Percentiles rank a stretch among this genome's conserved stretches.
Conservation (phyloP, 1,140 invertebrate genomes). For the Euura lappo region DNA sequence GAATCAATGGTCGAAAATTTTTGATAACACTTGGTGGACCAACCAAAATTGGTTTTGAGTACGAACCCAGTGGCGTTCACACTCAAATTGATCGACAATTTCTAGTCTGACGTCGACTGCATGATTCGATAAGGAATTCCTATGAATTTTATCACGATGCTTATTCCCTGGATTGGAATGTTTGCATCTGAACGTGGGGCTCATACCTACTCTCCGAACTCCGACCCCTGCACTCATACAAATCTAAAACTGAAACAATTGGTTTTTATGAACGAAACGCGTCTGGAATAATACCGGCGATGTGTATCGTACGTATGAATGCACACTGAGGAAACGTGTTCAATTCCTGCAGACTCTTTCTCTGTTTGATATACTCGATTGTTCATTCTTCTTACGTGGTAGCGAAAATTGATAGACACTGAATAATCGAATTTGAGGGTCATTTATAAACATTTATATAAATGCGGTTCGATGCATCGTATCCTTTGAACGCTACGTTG, state of each 20-base stretch:
- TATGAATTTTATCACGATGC: too few relatives aligned
- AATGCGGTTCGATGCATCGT: not conserved
- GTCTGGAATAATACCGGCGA: conserved; percentile 29
- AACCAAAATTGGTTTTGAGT: too few relatives aligned
- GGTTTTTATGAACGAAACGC: conserved; percentile 41
- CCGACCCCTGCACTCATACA: conserved; percentile 14
- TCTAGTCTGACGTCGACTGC: too few relatives aligned
- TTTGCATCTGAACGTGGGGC: not conserved
- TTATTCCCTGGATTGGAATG: not conserved
- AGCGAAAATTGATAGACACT: not conserved
- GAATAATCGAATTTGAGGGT: not conserved
- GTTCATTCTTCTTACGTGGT: not conserved
- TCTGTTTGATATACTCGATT: too few relatives aligned
- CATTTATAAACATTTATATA: not conserved
- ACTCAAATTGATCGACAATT: too few relatives aligned
- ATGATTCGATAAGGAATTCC: too few relatives aligned
- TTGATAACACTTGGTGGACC: too few relatives aligned
- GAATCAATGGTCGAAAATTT: too few relatives aligned
- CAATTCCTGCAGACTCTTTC: too few relatives aligned
- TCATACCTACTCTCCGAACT: not conserved
- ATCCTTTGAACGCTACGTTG: not conserved
- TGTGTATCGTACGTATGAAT: too few relatives aligned
- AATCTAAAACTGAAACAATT: conserved; percentile 42
- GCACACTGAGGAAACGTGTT: too few relatives aligned
- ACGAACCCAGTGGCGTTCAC: too few relatives aligned